Evolutionary conservation across 2,113 vertebrate species (phyloP), one percentile per base, ranked within the genome.

Genomic region (Sakesphorus luctuosus): DNA sequence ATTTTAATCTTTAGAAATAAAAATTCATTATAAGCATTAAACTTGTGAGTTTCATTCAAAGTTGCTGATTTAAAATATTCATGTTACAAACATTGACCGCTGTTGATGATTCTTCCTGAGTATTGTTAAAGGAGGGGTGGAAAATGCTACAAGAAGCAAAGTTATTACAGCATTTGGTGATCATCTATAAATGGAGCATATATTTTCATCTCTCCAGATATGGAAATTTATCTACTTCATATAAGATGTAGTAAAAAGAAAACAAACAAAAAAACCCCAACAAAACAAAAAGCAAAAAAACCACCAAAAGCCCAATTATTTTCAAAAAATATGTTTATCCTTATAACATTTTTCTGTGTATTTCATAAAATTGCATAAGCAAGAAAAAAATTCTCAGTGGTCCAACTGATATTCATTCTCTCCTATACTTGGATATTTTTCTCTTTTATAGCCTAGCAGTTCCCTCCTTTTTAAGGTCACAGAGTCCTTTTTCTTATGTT

Each of bases 71-170:
- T 36, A 50, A 73, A 73, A 1, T 13, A 31, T 55, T 65, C 0
- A 0, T 21, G 6, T 55, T n/a, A 31, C n/a, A 52, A 77, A 46
- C 0, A 1, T 13, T 84, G 26, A 33, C 11, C 35, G 6, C 9
- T 82, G 7, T 7, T 90, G 13, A 33, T 81, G 11, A 8, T 26
- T 63, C 6, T 24, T 24, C 46, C 1, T 5, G 3, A 66, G 13
- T 28, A 26, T 11, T 85, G 5, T 52, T 66, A 75, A 79, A 75
- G 20, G 9, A 50, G 2, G 6, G 5, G 3, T 9, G 26, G 17
- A 58, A 74, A 74, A 8, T 5, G 8, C 13, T 56, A 35, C 11
- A 56, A n/a, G 12, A 47, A 65, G 3, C 3, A 29, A 72, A 89
- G 40, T 50, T 36, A 38, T 59, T 50, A 19, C 18, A 72, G 4